Evolutionary conservation across 92 coral and sea anemone species (phyloP).

Genomic region (Montipora capitata): DNA sequence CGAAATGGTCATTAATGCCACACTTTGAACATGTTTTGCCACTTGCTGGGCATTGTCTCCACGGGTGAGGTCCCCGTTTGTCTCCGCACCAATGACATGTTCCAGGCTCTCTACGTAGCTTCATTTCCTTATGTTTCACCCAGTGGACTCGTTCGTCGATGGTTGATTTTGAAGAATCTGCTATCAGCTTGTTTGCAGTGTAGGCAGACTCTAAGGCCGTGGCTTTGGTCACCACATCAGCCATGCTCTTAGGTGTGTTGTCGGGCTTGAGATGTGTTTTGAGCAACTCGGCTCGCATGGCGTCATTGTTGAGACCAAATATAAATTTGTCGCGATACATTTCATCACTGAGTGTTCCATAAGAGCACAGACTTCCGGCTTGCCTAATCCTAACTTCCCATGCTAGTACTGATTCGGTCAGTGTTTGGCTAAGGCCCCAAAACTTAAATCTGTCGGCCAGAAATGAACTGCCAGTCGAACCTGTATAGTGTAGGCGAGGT

Average conservation of each 20-base stretch:
- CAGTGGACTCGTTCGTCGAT: conserved; percentile 48
- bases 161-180: conserved; percentile 33
- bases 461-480: conserved; percentile 28
- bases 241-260: no score
- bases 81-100: no score
- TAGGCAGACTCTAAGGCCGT: conserved; percentile 36
- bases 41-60: no score
- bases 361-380: conserved; percentile 53
- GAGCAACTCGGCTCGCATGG: no score
- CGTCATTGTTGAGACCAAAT: no score
- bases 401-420: background rate
- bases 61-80: no score
- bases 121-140: background rate
- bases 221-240: no score
- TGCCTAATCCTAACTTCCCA: conserved; percentile 68
- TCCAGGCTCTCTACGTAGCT: no score
- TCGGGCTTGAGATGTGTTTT: no score
- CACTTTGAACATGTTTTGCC: no score
- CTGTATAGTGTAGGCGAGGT: conserved; percentile 43
- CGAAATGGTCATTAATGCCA: no score
- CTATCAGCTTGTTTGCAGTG: conserved; percentile 37
- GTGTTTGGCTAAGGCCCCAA: conserved; percentile 21
- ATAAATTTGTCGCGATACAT: conserved; percentile 3
- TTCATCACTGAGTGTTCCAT: conserved; percentile 54
- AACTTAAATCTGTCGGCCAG: conserved; percentile 41